Percentiles rank a stretch among this genome's conserved stretches.
These are phyloP conservation scores for Felis chaus DNA, from an alignment of 2,113 vertebrate genomes.

Conservation along the genomic window DNA sequence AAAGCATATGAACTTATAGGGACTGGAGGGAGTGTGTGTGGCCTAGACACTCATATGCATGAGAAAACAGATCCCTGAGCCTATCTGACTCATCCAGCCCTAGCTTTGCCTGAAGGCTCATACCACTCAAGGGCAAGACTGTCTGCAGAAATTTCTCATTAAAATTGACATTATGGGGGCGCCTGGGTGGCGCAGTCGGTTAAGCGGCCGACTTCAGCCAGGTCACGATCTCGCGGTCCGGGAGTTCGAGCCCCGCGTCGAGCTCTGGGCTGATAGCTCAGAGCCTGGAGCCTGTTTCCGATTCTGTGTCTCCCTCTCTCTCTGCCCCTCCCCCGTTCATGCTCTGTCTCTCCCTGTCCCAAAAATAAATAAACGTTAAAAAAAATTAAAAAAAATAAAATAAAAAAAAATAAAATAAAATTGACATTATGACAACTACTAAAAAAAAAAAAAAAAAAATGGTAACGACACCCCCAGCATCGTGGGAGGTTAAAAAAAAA, in stretches of 20 bases:
- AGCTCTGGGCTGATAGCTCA: no score
- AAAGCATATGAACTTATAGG: not conserved
- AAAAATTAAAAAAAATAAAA: no score
- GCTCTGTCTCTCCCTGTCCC: no score
- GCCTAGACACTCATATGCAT: not conserved
- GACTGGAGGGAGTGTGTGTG: not conserved
- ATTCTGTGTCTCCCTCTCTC: no score
- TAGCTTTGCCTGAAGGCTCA: constrained; percentile 77
- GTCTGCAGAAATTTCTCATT: constrained; percentile 78
- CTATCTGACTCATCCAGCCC: constrained; percentile 78
- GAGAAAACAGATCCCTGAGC: constrained; percentile 52
- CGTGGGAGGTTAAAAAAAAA: constrained; percentile 75
- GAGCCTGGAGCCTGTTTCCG: no score
- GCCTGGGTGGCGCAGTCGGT: no score
- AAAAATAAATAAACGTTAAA: no score
- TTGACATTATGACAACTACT: constrained; percentile 80
- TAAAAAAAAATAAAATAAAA: no score
- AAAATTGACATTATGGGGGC: constrained; percentile 81
- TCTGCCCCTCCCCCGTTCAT: no score
- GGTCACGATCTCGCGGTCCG: no score
- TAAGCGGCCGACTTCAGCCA: no score
- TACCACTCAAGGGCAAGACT: constrained; percentile 65
- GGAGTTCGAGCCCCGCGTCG: no score
- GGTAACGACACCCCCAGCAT: not conserved
- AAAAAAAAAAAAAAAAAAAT: constrained; percentile 63